These are phyloP conservation scores for Hemibagrus wyckioides DNA, from an alignment of 2,113 vertebrate species.

Conservation along the genomic window DNA sequence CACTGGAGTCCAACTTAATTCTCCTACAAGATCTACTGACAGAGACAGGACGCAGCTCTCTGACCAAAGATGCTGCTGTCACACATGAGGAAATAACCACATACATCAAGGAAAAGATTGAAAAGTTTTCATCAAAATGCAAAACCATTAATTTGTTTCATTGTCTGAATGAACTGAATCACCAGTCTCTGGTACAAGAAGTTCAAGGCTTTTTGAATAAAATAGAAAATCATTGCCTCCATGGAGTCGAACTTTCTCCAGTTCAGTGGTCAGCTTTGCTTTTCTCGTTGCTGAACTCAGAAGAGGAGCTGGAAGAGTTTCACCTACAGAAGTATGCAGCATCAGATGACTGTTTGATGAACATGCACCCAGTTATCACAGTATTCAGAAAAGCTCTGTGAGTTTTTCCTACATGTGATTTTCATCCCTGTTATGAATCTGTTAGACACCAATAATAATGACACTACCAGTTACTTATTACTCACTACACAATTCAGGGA, in stretches of 20 bases:
- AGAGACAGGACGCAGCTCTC: not conserved
- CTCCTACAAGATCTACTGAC: not conserved
- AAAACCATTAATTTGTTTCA: conserved; percentile 11
- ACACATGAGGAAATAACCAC: not conserved
- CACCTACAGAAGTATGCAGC: not conserved
- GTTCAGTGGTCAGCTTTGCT: conserved; percentile 27
- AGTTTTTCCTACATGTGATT: not conserved
- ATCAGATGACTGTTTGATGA: not conserved
- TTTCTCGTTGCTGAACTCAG: conserved; percentile 17
- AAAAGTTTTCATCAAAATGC: too few relatives aligned
- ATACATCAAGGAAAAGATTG: conserved; percentile 22
- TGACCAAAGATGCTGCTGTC: not conserved
- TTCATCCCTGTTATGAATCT: not conserved
- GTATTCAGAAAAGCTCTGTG: not conserved
- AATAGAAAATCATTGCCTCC: not conserved
- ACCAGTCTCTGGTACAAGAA: not conserved
- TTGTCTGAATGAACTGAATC: not conserved
- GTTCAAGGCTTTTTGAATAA: not conserved
- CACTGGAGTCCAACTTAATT: conserved; percentile 3
- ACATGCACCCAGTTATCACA: not conserved
- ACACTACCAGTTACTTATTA: too few relatives aligned
- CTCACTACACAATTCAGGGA: too few relatives aligned
- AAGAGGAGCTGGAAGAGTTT: not conserved
- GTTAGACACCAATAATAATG: not conserved
- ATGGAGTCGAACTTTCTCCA: not conserved